phyloP scores from a whole-genome alignment of 2,888 invertebrate genomes.

The Autographa gamma region DNA sequence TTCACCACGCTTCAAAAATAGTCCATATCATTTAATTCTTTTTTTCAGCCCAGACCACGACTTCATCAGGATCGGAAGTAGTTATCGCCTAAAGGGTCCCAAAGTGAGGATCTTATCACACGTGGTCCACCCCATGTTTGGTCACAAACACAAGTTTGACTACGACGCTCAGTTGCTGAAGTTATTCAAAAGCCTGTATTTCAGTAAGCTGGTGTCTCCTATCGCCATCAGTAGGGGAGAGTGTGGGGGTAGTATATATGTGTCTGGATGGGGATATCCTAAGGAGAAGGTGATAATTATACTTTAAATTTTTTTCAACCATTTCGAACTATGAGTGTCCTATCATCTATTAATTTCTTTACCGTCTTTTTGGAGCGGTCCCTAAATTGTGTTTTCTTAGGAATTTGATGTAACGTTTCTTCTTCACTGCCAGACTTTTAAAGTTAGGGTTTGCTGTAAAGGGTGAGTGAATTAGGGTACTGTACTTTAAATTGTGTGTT shows the following conservation, averaged over 20 bases:
- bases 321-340: no score
- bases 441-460: no score
- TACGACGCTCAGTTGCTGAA: constrained; percentile 75
- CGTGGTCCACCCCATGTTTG: constrained; percentile 71
- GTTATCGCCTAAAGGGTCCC: constrained; percentile 61
- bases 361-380: no score
- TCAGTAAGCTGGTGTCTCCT: constrained; percentile 58
- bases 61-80: constrained; percentile 72
- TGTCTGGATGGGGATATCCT: constrained; percentile 79
- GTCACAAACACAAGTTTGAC: constrained; percentile 69
- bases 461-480: no score
- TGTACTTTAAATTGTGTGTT: no score
- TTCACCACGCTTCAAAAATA: no score
- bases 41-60: constrained; percentile 45
- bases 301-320: no score
- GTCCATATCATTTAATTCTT: not conserved
- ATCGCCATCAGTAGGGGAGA: constrained; percentile 62
- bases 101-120: constrained; percentile 64
- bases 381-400: no score
- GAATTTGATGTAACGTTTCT: no score
- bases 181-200: constrained; percentile 58
- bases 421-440: no score
- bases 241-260: constrained; percentile 59
- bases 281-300: constrained; percentile 68
- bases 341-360: no score